Conservation (phyloP, 1,140 invertebrate genomes). For the Mesaphorura yosii region DNA sequence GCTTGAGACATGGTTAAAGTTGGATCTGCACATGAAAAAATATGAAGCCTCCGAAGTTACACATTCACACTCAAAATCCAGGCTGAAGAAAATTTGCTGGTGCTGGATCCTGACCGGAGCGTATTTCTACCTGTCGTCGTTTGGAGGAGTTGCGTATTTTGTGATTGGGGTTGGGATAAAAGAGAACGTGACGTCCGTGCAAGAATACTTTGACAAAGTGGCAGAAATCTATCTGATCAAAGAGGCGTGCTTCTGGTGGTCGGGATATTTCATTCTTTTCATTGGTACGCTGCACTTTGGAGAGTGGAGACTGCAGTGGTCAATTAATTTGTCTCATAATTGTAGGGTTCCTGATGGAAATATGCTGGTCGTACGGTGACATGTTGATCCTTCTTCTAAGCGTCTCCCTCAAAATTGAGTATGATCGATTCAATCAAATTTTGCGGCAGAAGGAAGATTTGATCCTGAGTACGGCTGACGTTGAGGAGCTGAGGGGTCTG, state of each 20-base stretch:
- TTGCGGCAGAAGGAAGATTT: too few species aligned
- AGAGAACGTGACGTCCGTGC: background rate
- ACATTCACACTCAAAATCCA: background rate
- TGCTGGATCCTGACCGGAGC: too few species aligned
- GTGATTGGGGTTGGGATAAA: conserved; percentile 6
- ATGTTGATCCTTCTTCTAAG: too few species aligned
- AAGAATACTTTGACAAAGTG: conserved; percentile 9
- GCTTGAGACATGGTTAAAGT: background rate
- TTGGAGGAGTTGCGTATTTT: conserved; percentile 8
- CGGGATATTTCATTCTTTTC: conserved; percentile 3
- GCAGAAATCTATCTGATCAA: conserved; percentile 14
- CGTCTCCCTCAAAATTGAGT: too few species aligned
- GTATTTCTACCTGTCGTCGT: background rate
- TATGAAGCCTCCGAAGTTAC: background rate
- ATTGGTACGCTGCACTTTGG: conserved; percentile 1
- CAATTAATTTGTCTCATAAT: too few species aligned
- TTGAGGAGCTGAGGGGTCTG: too few species aligned
- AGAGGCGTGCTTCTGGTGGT: conserved; percentile 6
- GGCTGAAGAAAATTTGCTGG: background rate
- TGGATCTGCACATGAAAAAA: background rate
- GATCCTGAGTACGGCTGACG: too few species aligned
- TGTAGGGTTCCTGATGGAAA: too few species aligned
- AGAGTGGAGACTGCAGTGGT: too few species aligned
- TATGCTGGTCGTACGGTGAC: too few species aligned
- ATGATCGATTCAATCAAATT: too few species aligned